Conservation (phyloP, 2,113 vertebrate genomes). For the Mobula birostris region DNA sequence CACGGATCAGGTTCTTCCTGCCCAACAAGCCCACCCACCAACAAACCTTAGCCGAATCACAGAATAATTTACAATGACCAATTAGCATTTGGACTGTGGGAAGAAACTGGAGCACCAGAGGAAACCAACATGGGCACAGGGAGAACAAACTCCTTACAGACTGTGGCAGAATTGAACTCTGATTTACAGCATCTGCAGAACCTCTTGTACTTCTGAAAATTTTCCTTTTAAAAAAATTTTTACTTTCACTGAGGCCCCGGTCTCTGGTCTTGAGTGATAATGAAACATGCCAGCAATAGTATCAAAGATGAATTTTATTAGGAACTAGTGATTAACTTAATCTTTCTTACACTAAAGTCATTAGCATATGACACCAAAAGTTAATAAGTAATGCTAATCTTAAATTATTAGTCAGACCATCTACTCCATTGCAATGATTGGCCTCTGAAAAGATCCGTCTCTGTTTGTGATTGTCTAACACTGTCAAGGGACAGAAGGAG, state of each 20-base stretch:
- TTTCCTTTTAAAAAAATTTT: too few relatives aligned
- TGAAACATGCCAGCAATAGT: not conserved
- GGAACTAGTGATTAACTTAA: conserved; percentile 10
- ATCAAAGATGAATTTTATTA: not conserved
- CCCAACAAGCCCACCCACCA: too few relatives aligned
- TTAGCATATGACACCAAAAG: not conserved
- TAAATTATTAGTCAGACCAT: not conserved
- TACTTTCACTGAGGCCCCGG: not conserved
- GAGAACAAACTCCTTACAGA: too few relatives aligned
- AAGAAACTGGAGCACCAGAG: too few relatives aligned
- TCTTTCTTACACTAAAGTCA: not conserved
- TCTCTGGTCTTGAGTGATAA: not conserved
- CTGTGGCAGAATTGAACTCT: too few relatives aligned
- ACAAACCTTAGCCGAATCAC: too few relatives aligned
- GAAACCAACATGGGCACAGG: too few relatives aligned
- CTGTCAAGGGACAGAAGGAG: not conserved
- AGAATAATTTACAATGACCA: too few relatives aligned
- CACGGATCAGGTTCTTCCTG: too few relatives aligned
- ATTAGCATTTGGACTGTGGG: too few relatives aligned
- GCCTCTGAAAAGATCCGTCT: not conserved
- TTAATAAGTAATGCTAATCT: conserved; percentile 11
- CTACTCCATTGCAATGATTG: conserved; percentile 1
- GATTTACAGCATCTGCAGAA: too few relatives aligned
- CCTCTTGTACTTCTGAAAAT: too few relatives aligned
- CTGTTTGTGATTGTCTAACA: not conserved